Percentiles rank a stretch among this genome's conserved stretches.
Conservation (phyloP, 2,888 invertebrate genomes). For the Trichopoda pennipes region DNA sequence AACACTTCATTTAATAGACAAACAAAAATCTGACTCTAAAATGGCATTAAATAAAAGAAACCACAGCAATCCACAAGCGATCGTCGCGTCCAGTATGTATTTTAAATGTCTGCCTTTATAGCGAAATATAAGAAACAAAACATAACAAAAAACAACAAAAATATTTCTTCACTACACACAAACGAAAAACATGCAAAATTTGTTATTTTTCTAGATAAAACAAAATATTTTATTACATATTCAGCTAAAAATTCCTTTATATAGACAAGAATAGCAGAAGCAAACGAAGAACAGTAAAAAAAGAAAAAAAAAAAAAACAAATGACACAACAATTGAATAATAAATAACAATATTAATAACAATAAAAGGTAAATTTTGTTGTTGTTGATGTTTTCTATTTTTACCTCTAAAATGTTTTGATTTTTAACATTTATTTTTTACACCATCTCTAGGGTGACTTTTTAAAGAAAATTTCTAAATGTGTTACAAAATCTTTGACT, state of each 20-base stretch:
- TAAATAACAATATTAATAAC: neutral
- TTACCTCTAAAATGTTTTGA: neutral
- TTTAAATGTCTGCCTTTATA: neutral
- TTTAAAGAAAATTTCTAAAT: too few species aligned
- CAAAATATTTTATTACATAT: neutral
- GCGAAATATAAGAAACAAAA: neutral
- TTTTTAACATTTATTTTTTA: neutral
- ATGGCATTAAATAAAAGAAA: neutral
- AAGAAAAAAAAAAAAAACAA: constrained; percentile 4
- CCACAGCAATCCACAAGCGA: neutral
- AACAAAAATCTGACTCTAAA: neutral
- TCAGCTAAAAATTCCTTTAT: neutral
- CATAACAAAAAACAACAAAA: neutral
- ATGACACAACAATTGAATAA: neutral
- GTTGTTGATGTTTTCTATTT: neutral
- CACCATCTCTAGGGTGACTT: too few species aligned
- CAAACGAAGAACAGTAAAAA: neutral
- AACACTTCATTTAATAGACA: neutral
- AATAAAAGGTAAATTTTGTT: neutral
- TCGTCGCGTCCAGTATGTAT: neutral
- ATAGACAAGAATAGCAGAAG: neutral
- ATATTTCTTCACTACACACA: neutral
- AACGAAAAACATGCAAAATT: neutral
- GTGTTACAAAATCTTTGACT: too few species aligned
- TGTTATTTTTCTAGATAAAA: neutral